phyloP scores from a whole-genome alignment of 2,113 vertebrate genomes.

The Bufo gargarizans region DNA sequence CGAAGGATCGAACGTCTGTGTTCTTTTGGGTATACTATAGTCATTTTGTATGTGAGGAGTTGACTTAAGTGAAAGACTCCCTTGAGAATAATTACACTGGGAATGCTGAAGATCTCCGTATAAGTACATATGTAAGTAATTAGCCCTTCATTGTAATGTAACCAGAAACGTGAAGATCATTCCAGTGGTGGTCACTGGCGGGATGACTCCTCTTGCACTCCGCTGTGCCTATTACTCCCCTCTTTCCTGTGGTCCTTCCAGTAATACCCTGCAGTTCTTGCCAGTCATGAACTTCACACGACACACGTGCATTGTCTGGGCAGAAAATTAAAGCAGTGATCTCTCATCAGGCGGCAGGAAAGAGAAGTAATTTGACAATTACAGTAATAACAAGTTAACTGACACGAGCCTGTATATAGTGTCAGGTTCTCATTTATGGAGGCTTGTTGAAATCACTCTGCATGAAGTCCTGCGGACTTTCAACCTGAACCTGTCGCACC shows the following conservation, averaged over 20 bases:
- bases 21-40: too few species aligned
- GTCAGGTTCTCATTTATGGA: background rate
- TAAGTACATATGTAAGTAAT: background rate
- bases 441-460: slow-evolving; percentile 21
- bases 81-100: background rate
- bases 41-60: background rate
- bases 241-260: slow-evolving; percentile 12
- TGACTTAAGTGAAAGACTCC: background rate
- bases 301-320: slow-evolving; percentile 33
- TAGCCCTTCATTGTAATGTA: background rate
- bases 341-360: slow-evolving; percentile 42
- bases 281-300: background rate
- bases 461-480: background rate
- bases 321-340: slow-evolving; percentile 40
- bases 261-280: slow-evolving; percentile 19
- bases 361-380: slow-evolving; percentile 49
- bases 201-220: background rate
- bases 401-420: slow-evolving; percentile 7
- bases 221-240: background rate
- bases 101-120: background rate
- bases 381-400: slow-evolving; percentile 36
- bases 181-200: background rate
- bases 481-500: background rate
- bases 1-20: too few species aligned
- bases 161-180: background rate